phyloP scores from a whole-genome alignment of 2,113 vertebrate species.

The Corythoichthys intestinalis region DNA sequence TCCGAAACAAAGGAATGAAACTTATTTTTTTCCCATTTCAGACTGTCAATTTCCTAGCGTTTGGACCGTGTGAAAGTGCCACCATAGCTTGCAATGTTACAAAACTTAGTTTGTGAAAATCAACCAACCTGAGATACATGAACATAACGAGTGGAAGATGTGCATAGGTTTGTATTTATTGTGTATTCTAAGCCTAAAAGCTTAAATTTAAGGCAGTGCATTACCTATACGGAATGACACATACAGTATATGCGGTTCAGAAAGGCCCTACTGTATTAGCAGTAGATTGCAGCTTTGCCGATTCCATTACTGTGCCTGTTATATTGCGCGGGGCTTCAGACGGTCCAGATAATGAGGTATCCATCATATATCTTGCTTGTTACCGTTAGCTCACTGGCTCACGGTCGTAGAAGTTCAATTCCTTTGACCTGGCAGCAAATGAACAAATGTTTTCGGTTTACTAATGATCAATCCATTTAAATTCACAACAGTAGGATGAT shows the following conservation, averaged over 20 bases:
- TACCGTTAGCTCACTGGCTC: neutral
- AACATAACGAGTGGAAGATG: constrained; percentile 39
- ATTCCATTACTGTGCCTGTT: constrained; percentile 19
- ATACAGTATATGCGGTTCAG: constrained; percentile 29
- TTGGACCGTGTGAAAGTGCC: constrained; percentile 25
- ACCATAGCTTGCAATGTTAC: constrained; percentile 8
- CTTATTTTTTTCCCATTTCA: constrained; percentile 13
- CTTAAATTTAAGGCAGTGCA: constrained; percentile 38
- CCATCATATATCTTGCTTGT: constrained; percentile 24
- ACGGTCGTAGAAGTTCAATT: too few relatives aligned
- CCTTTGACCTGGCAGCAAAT: too few relatives aligned
- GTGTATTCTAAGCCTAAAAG: constrained; percentile 35
- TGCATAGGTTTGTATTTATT: constrained; percentile 50
- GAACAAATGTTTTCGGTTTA: too few relatives aligned
- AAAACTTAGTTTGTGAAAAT: neutral
- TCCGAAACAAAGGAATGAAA: constrained; percentile 14
- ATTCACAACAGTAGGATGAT: too few relatives aligned
- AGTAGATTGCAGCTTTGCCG: constrained; percentile 50
- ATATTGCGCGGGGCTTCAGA: constrained; percentile 13
- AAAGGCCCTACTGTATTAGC: constrained; percentile 35
- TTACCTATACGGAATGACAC: constrained; percentile 46
- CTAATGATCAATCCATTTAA: too few relatives aligned
- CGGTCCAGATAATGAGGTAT: constrained; percentile 19
- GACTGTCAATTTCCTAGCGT: constrained; percentile 24
- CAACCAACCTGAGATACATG: constrained; percentile 19